These are phyloP conservation scores for Dicerorhinus sumatrensis DNA, from an alignment of 2,113 vertebrate genomes.

Conservation along the genomic window DNA sequence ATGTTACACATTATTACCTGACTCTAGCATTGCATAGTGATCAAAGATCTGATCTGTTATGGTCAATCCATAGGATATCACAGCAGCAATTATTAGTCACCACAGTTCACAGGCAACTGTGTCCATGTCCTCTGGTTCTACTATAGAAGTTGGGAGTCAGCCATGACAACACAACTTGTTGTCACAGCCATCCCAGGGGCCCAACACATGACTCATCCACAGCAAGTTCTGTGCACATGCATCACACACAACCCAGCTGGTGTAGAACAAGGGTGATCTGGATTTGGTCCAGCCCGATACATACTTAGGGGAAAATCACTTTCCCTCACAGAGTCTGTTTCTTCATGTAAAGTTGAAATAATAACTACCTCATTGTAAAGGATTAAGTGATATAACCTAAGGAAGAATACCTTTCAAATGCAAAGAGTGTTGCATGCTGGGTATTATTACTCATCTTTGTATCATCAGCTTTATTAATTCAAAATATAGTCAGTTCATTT, in stretches of 20 bases:
- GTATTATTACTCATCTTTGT: not conserved
- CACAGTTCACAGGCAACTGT: not conserved
- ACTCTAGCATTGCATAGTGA: not conserved
- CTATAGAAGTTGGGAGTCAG: not conserved
- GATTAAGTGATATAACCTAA: not conserved
- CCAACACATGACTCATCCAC: not conserved
- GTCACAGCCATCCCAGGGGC: not conserved
- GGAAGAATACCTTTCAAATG: not conserved
- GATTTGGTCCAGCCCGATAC: not conserved
- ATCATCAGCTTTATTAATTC: not conserved
- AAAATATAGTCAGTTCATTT: conserved; percentile 1
- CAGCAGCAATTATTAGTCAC: not conserved
- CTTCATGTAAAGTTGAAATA: not conserved
- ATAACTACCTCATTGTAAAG: not conserved
- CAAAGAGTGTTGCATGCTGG: not conserved
- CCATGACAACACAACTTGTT: not conserved
- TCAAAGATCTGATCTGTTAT: not conserved
- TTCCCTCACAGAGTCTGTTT: not conserved
- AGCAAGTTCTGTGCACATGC: not conserved
- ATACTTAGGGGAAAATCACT: not conserved
- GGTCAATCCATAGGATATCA: not conserved
- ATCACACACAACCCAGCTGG: not conserved
- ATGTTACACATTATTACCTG: not conserved
- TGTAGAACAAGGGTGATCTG: not conserved
- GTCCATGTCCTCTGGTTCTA: not conserved